Percentiles rank a stretch among this genome's conserved stretches.
phyloP scores from a whole-genome alignment of 2,888 invertebrate species.

The Tanytarsus gracilentus region DNA sequence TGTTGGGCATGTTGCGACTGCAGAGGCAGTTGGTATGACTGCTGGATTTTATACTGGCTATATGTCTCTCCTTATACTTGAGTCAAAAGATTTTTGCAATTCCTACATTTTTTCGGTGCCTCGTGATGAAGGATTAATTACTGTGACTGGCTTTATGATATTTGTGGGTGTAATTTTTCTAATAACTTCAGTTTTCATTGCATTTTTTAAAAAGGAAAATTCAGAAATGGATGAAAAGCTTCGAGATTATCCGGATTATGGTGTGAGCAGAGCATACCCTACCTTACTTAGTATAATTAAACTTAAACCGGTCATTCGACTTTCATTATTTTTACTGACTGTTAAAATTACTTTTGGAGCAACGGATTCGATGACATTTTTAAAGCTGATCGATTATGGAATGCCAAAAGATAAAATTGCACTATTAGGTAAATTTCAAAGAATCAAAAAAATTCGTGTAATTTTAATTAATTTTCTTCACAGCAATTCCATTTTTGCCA shows the following conservation, averaged over 20 bases:
- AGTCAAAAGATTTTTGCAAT: constrained; percentile 94
- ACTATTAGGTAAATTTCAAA: constrained; percentile 67
- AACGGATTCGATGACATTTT: constrained; percentile 85
- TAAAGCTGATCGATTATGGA: constrained; percentile 93
- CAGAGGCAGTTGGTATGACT: constrained; percentile 97
- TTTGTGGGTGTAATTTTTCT: constrained; percentile 94
- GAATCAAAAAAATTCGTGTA: too few species aligned
- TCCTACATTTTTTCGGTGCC: constrained; percentile 72
- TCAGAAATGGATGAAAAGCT: constrained; percentile 44
- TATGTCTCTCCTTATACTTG: constrained; percentile 90
- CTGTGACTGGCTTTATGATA: constrained; percentile 71
- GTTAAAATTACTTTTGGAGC: constrained; percentile 92
- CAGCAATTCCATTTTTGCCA: constrained; percentile 85
- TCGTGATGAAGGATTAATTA: constrained; percentile 59
- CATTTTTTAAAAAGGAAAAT: constrained; percentile 74
- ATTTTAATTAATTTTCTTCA: too few species aligned
- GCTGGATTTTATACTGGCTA: constrained; percentile 95
- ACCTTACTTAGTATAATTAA: constrained; percentile 73
- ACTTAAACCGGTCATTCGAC: constrained; percentile 68
- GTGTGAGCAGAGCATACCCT: constrained; percentile 64
- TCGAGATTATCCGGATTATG: constrained; percentile 2
- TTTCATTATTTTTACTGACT: constrained; percentile 75
- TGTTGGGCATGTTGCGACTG: constrained; percentile 96
- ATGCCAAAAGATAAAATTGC: constrained; percentile 93
- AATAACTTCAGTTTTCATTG: constrained; percentile 78